Base-by-base conservation (phyloP, 2,888 invertebrate species). In the Melieria omissa region DNA sequence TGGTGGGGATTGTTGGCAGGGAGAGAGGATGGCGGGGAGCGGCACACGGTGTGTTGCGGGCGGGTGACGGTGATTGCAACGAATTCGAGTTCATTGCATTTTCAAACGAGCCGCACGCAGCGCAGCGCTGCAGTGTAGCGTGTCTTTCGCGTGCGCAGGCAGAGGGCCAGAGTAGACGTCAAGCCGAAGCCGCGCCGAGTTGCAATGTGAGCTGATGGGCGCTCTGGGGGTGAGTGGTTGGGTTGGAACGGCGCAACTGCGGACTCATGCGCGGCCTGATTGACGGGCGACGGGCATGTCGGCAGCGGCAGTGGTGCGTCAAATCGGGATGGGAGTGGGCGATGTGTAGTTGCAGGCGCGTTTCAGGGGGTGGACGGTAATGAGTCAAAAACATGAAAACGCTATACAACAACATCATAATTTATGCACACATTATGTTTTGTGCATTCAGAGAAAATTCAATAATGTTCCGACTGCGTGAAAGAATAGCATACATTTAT, bases 71-170 rank as follows among this genome's bases (percentile, higher is more conserved):
- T 4, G 64, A 42, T n/a, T 46, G 16, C 41, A 41, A 41, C 52
- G 52, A 67, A 82, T 81, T 82, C 81, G 83, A 84, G 84, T 83
- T 84, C 83, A 84, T 83, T 83, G 83, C 84, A 83, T 84, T 83
- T 82, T 81, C 81, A 80, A 71, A 65, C 49, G 49, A 58, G 44
- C 14, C 68, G 3, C 7, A 45, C 57, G 64, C 66, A 47, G 16
- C 46, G 57, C 57, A 58, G 58, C 58, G 29, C 63, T 49, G 49
- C 49, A 9, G 29, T 2, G 29, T 29, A 29, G 29, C 29, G 29
- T 29, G 29, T 29, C 29, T 29, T 29, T 29, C 2, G 29, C 29
- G 29, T 29, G 29, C 29, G 29, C 14, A 9, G 14, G 52, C 52
- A 52, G 14, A 52, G 9, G 58, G 6, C 10, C 16, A 57, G 16